Evolutionary conservation across 2,888 invertebrate species (phyloP), one percentile per base, ranked within the genome.

Genomic region (Perizoma affinitatum): DNA sequence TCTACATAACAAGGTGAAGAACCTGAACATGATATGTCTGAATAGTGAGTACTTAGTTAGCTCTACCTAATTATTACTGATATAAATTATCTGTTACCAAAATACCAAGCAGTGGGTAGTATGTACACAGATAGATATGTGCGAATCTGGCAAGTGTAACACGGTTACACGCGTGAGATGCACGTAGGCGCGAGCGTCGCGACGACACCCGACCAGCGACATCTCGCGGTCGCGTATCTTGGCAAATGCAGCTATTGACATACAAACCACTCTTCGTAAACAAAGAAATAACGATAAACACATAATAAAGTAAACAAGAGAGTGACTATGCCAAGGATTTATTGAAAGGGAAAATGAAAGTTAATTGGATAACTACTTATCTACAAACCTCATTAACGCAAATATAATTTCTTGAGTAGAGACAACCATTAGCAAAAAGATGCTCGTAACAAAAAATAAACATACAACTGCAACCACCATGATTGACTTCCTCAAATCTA

Each of bases 151-250:
- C 69, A 67, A 63, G 63, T 54, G 58, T 50, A 22, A 65, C 63
- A 68, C 67, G 68, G 68, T 68, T 69, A 65, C 67, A 70, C 68
- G 67, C 68, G 65, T 72, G 70, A 55, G 68, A 69, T 53, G 49
- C 34, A 56, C 54, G 56, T 58, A 70, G 58, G 22, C 38, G 38
- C 38, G 38, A 56, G 22, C 38, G 38, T 7, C 6, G 38, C 38
- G 38, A 22, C 69, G 65, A 57, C 61, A 41, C 44, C 45, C 49
- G 52, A 53, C 56, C 49, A 58, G 66, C 59, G 58, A 58, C 65
- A 64, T 62, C 54, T 67, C 76, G 74, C 67, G 73, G 71, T 63
- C 76, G 67, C 67, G 65, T 61, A 66, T 63, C 62, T 80, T 80
- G 81, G 76, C 81, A 81, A 68, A 71, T 62, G 52, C 58, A 53